phyloP scores from a whole-genome alignment of 2,888 invertebrate species.

The Elmis aenea region DNA sequence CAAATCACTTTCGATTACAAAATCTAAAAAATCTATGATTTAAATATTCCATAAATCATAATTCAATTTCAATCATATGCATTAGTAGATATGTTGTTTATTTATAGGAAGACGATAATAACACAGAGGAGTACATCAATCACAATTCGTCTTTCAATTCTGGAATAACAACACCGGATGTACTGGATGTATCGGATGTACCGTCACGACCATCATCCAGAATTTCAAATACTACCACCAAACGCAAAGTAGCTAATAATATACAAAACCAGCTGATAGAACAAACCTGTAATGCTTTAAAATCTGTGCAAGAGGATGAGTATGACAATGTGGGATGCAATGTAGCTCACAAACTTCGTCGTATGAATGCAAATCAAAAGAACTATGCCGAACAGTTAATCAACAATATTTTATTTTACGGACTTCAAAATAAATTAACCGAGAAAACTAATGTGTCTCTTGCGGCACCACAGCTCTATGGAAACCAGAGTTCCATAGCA shows the following conservation, averaged over 20 bases:
- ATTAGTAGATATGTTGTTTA: no score
- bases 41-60: no score
- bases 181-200: not conserved
- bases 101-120: conserved; percentile 1
- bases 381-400: no score
- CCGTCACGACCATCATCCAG: not conserved
- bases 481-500: conserved; percentile 3
- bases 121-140: conserved; percentile 1
- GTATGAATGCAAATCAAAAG: conserved; percentile 1
- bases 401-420: conserved; percentile 2
- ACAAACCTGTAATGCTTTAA: no score
- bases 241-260: not conserved
- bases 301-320: conserved; percentile 1
- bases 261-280: no score
- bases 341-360: conserved; percentile 3
- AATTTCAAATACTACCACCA: not conserved
- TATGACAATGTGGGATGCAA: conserved; percentile 1
- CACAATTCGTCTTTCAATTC: conserved; percentile 1
- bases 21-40: no score
- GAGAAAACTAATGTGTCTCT: not conserved
- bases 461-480: no score
- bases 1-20: no score
- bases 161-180: not conserved
- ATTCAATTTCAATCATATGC: no score
- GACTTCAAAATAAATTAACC: conserved; percentile 1